These are phyloP conservation scores for Dyspetes luteomarginatus DNA, from an alignment of 2,888 invertebrate species.

Conservation along the genomic window DNA sequence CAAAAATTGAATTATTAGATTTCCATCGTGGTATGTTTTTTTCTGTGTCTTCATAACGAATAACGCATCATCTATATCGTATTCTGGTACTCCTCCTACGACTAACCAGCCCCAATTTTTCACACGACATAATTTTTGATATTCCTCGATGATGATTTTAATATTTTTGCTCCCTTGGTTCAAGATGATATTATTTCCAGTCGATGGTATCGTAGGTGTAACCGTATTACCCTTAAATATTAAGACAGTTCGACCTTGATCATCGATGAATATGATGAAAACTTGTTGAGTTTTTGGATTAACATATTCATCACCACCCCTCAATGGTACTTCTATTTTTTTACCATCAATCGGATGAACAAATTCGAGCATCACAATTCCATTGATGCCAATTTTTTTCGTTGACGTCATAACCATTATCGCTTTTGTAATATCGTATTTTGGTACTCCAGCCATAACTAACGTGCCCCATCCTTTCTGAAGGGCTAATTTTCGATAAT, in stretches of 20 bases:
- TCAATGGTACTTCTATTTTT: slow-evolving; percentile 12
- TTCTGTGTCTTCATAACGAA: background rate
- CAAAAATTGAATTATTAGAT: background rate
- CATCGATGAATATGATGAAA: slow-evolving; percentile 35
- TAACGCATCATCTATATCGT: slow-evolving; percentile 3
- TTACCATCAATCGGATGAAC: slow-evolving; percentile 14
- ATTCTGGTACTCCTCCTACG: slow-evolving; percentile 2
- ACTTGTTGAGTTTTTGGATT: background rate
- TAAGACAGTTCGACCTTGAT: slow-evolving; percentile 3
- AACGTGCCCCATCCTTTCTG: slow-evolving; percentile 23
- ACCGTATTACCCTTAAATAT: slow-evolving; percentile 9
- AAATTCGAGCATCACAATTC: slow-evolving; percentile 29
- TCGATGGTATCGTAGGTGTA: background rate
- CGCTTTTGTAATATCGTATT: slow-evolving; percentile 10
- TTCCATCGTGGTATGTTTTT: background rate
- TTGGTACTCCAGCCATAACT: slow-evolving; percentile 9
- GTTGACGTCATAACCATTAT: background rate
- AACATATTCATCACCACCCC: slow-evolving; percentile 37
- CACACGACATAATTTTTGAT: background rate
- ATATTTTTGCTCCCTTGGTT: background rate
- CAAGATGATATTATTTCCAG: background rate
- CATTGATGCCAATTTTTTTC: background rate
- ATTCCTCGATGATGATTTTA: background rate
- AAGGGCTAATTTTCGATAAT: background rate
- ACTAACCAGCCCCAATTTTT: slow-evolving; percentile 23